A percentile compares a stretch with the other conserved stretches of the same genome.
phyloP scores from a whole-genome alignment of 2,113 vertebrate genomes.

The Hippoglossus stenolepis region DNA sequence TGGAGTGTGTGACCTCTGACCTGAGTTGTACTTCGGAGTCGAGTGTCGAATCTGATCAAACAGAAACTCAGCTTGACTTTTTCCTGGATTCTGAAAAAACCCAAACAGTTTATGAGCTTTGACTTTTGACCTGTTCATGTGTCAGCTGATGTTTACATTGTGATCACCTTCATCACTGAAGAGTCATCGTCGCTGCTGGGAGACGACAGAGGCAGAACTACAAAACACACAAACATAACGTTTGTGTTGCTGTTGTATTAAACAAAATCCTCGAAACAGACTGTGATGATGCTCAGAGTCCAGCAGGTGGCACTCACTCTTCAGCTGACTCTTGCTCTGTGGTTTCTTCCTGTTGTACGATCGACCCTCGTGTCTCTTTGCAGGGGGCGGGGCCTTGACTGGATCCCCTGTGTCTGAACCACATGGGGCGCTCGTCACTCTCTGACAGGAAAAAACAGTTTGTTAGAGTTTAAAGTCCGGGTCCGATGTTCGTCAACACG shows the following conservation, averaged over 20 bases:
- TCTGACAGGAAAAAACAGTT: conserved; percentile 6
- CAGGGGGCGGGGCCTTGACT: neutral
- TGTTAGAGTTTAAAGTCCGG: too few relatives aligned
- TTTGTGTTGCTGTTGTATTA: too few relatives aligned
- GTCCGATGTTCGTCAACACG: too few relatives aligned
- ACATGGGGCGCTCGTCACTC: neutral
- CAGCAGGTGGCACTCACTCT: conserved; percentile 42
- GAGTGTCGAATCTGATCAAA: conserved; percentile 59
- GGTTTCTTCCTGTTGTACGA: conserved; percentile 52
- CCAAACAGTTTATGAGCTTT: neutral
- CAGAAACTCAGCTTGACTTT: conserved; percentile 33
- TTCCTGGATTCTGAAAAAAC: conserved; percentile 17
- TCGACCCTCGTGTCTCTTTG: rapidly evolving
- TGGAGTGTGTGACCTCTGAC: conserved; percentile 35
- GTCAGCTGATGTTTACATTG: neutral
- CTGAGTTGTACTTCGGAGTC: neutral
- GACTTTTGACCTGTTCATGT: neutral
- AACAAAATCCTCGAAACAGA: too few relatives aligned
- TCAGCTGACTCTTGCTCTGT: conserved; percentile 50
- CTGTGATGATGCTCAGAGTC: neutral
- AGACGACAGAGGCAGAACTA: conserved; percentile 80
- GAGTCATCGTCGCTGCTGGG: conserved; percentile 74
- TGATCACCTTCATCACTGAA: conserved; percentile 48
- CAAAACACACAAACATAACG: neutral
- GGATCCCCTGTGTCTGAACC: neutral